Base-by-base conservation (phyloP, 2,113 vertebrate genomes). In the Eclectus roratus region DNA sequence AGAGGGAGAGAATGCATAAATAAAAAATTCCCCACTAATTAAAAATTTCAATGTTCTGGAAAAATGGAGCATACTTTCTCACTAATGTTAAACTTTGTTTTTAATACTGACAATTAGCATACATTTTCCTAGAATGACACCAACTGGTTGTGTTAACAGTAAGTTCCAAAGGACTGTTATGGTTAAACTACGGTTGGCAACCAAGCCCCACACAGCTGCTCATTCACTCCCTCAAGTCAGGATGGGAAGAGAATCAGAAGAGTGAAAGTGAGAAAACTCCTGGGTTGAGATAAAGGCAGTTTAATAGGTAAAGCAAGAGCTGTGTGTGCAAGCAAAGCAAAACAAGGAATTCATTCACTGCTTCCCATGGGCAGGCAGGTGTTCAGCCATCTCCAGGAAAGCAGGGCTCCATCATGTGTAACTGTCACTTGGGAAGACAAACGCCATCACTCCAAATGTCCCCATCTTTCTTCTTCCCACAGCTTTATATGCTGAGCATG, bases 181-280 rank as follows among this genome's bases (percentile, higher is more conserved):
- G 17, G 5, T 65, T 31, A 35, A 68, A 68, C 20, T 4, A 17
- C 35, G 43, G 11, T 2, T 5, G 11, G 6, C 10, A 65, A 58
- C 31, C 72, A 65, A 56, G 35, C 21, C 9, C 11, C 21, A 43
- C 20, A 17, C 35, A 65, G 44, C 17, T 3, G 1, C 23, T 39
- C 1, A 0, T 11, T 58, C 29, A 18, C 28, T 49, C 19, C 20
- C 24, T 7, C 10, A 2, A 3, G 14, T n/a, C 17, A 21, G 55
- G 35, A 28, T 6, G 17, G 12, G 25, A 14, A 70, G 39, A 33
- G 37, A 78, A 70, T 6, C 21, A 15, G 24, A 56, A 56, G 17
- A 17, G 6, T 44, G 44, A 64, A 44, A 73, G 17, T 25, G 28
- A 21, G 39, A 53, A 64, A 55, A 35, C 35, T 33, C 10, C 3